Evolutionary conservation across 2,797 vertebrate species (phyloP), one percentile per base, ranked within the genome.

Genomic region (Tarsius wallacei): DNA sequence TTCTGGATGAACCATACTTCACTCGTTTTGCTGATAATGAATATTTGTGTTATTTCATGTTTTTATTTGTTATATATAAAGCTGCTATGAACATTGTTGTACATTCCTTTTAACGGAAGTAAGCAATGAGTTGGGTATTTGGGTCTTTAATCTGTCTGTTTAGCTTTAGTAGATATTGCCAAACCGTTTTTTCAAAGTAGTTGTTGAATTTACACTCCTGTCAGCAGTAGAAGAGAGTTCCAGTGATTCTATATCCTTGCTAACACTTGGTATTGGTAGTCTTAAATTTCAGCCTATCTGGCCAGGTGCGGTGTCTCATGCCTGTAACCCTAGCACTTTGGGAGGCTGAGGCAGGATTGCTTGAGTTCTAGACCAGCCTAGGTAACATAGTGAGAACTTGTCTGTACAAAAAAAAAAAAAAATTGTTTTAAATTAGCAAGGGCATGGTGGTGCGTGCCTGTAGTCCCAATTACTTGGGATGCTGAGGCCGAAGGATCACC

Each of bases 31-130:
- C 9, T 70, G 53, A 31, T 82, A 57, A 49, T 93, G 47, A 78
- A 77, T 86, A 82, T 93, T 93, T 64, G 63, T 80, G 14, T 90
- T 87, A 31, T 77, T 91, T 93, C 63, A 74, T 70, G 24, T 81
- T 93, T 94, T 95, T 82, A 68, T 80, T 80, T 90, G 59, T 57
- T 85, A 55, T 90, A 53, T 91, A 42, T 61, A 86, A 88, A 82
- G 26, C 4, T 47, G 36, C n/a, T 86, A 3, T 87, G 88, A 85
- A 87, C 16, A 87, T 90, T 81, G 73, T 91, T 47, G 19, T 55
- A 55, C 22, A 53, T 53, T 11, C 61, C 17, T 87, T 97, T 87
- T 90, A 76, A 63, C 95, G 28, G 64, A 96, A 92, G 15, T 59
- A 87, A 87, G 70, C 13, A 94, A 53, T 57, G 21, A 13, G 86